Evolutionary conservation across 92 coral and sea anemone species (phyloP), one percentile per base, ranked within the genome.

Genomic region (Phenganax stokvisi): DNA sequence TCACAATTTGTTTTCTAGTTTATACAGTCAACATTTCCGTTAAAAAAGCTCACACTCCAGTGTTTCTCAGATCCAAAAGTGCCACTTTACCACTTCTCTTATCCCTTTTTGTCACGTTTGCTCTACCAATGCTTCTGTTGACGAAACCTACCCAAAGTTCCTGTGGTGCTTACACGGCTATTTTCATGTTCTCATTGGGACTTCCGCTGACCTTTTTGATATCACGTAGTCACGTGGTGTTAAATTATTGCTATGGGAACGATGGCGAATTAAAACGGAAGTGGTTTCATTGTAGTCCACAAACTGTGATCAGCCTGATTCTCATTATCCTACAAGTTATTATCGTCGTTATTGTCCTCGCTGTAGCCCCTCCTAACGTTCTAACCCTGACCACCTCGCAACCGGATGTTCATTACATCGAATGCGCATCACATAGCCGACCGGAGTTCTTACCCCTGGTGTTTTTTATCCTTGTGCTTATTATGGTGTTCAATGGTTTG

Each of bases 141-240:
- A 85, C 90, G 67, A 90, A 88, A 68, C 99, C 99, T 11, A 96
- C 89, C 56, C 89, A 80, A 16, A 56, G 89, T n/a, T 88, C 96
- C 9, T 96, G 99, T 54, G 99, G 92, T 54, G 97, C 92, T 6
- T 96, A 90, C 86, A 89, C 92, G 64, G 89, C 90, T 25, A 88
- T 92, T 81, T 96, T 92, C 88, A 83, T 90, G 29, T 57, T 92
- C 27, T 87, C 89, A 4, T 76, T 96, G 13, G 94, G 99, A 12
- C 77, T 90, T 10, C 99, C 99, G 31, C 77, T 96, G 79, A 90
- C 96, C 27, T 90, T 91, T 27, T 86, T 96, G 29, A 90, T 96
- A 57, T 85, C 91, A 28, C 88, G 86, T 64, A 83, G 92, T 51
- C 87, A 90, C 70, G 87, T 59, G 61, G 88, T 96, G 30, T 89